phyloP scores from a whole-genome alignment of 1,140 invertebrate species.

The Drosophila lacteicornis region DNA sequence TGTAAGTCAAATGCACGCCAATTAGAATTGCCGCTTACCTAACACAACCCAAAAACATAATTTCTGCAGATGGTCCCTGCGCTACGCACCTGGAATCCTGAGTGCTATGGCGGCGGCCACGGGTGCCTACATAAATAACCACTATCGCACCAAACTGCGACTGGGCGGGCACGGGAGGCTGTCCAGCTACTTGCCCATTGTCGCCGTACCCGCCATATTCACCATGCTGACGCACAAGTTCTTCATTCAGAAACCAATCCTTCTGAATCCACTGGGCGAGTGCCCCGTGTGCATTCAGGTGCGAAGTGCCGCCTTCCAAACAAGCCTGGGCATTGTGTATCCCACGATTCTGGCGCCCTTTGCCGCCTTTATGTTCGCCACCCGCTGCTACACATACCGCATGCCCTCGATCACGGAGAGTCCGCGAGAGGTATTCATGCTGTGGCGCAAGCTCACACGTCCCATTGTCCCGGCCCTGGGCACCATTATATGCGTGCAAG shows the following conservation, averaged over 20 bases:
- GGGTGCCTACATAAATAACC: constrained; percentile 85
- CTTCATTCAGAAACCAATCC: constrained; percentile 79
- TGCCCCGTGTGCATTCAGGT: constrained; percentile 85
- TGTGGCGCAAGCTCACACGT: constrained; percentile 80
- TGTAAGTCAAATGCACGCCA: constrained; percentile 69
- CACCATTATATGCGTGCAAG: constrained; percentile 82
- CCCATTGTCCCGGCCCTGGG: constrained; percentile 81
- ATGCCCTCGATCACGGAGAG: constrained; percentile 84
- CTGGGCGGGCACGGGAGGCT: constrained; percentile 80
- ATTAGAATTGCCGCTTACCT: constrained; percentile 42
- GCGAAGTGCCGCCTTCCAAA: constrained; percentile 84
- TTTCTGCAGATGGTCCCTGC: constrained; percentile 79
- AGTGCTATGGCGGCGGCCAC: constrained; percentile 67
- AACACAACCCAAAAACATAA: constrained; percentile 43
- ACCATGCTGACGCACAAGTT: constrained; percentile 83
- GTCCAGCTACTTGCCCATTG: constrained; percentile 85
- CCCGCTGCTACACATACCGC: constrained; percentile 85
- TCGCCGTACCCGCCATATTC: constrained; percentile 83
- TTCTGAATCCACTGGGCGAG: constrained; percentile 73
- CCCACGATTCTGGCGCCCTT: constrained; percentile 85
- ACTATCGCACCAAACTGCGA: constrained; percentile 81
- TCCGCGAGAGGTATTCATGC: constrained; percentile 82
- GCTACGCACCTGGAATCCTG: constrained; percentile 77
- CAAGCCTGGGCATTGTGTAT: constrained; percentile 77
- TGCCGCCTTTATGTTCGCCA: constrained; percentile 85